Evolutionary conservation across 2,888 invertebrate genomes (phyloP).

Genomic region (Caenorhabditis japonica): DNA sequence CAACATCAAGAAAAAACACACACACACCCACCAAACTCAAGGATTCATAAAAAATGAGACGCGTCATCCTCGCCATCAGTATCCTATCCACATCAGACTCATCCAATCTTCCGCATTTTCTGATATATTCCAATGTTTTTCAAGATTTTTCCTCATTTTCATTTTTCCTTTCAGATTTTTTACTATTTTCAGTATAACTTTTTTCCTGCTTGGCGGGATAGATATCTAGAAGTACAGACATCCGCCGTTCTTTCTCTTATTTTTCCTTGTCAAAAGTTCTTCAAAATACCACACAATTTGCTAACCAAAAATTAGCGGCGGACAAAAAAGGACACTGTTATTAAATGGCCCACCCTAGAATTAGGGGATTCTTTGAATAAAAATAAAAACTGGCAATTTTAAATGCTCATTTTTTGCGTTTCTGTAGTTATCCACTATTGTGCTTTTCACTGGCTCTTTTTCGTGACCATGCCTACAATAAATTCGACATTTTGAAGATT

Average conservation of each 20-base stretch:
- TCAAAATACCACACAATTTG: no score
- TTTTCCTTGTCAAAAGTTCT: no score
- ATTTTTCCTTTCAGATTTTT: not conserved
- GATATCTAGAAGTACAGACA: constrained; percentile 13
- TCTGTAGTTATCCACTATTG: no score
- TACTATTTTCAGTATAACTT: not conserved
- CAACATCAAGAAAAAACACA: not conserved
- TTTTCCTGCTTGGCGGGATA: not conserved
- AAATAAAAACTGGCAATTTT: no score
- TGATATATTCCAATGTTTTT: constrained; percentile 32
- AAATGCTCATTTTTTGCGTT: no score
- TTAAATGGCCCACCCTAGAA: no score
- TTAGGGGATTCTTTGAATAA: no score
- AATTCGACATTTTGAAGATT: no score
- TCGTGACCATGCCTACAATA: no score
- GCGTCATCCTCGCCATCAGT: constrained; percentile 1
- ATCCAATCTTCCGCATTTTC: constrained; percentile 20
- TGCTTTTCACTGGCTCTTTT: no score
- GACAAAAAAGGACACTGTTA: no score
- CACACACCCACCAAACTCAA: not conserved
- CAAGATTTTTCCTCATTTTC: not conserved
- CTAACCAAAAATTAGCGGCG: no score
- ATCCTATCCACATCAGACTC: constrained; percentile 12
- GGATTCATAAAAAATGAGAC: constrained; percentile 37
- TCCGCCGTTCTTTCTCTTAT: not conserved